Conservation (phyloP, 35 echinoderm and acorn worm genomes). For the Eucidaris tribuloides region DNA sequence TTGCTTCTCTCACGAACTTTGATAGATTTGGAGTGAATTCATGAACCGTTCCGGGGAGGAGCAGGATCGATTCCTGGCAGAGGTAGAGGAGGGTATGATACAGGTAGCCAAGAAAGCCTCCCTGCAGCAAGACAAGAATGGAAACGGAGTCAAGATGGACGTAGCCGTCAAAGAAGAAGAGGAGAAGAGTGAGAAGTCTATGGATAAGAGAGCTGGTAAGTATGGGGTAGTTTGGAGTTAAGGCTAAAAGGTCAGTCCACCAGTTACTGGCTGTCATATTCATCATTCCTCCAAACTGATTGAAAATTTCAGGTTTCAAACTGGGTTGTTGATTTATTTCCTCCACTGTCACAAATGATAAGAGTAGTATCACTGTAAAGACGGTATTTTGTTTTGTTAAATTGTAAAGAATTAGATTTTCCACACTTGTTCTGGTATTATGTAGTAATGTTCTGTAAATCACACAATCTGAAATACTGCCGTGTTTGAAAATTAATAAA, state of each 20-base stretch:
- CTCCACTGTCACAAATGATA: too few species aligned
- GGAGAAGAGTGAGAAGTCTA: conserved; percentile 21
- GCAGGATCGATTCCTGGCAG: conserved; percentile 70
- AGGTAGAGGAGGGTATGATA: conserved; percentile 28
- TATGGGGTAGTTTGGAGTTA: conserved; percentile 69
- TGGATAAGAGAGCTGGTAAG: conserved; percentile 69
- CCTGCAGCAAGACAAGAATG: conserved; percentile 5
- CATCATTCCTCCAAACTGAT: not conserved
- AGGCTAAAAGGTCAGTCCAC: too few species aligned
- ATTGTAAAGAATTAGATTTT: too few species aligned
- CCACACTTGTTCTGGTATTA: too few species aligned
- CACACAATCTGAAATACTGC: too few species aligned
- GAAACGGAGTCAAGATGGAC: conserved; percentile 24
- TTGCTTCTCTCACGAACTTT: not conserved
- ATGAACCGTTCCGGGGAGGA: conserved; percentile 89
- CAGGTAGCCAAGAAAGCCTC: conserved; percentile 7
- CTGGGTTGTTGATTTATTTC: too few species aligned
- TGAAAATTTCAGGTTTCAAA: too few species aligned
- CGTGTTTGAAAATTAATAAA: too few species aligned
- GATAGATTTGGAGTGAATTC: conserved; percentile 97
- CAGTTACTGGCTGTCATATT: not conserved
- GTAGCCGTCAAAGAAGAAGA: conserved; percentile 21
- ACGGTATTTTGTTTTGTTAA: too few species aligned
- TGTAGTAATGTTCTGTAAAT: too few species aligned
- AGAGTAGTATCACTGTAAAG: too few species aligned